These are phyloP conservation scores for Sturnira hondurensis DNA, from an alignment of 2,113 vertebrate species.

Conservation along the genomic window DNA sequence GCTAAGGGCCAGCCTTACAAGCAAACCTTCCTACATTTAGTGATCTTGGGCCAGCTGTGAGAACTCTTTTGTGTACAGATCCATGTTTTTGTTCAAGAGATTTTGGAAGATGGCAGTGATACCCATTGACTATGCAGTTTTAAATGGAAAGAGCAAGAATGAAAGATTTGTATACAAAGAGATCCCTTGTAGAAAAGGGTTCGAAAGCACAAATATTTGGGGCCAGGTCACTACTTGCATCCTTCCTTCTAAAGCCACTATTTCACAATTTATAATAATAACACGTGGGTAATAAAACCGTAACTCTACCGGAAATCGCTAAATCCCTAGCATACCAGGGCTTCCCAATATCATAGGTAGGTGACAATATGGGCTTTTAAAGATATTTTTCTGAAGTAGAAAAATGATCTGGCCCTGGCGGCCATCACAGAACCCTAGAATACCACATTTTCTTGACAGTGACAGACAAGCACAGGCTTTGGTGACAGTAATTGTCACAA, in stretches of 20 bases:
- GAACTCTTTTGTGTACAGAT: background rate
- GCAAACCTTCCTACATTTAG: background rate
- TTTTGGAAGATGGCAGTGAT: background rate
- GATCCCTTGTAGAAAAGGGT: background rate
- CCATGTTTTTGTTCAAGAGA: no score
- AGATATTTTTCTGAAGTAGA: background rate
- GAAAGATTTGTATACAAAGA: fast-evolving
- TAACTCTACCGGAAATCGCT: fast-evolving
- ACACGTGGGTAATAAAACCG: fast-evolving
- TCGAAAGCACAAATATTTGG: fast-evolving
- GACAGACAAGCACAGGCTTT: fast-evolving
- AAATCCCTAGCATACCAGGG: background rate
- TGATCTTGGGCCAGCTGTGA: fast-evolving
- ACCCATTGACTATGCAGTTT: background rate
- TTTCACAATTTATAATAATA: fast-evolving
- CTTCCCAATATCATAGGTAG: background rate
- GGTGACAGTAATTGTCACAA: fast-evolving
- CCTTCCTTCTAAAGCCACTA: fast-evolving
- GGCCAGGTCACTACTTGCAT: fast-evolving
- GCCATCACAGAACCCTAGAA: fast-evolving
- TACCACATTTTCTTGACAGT: fast-evolving
- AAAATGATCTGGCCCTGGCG: fast-evolving
- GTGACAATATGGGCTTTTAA: background rate
- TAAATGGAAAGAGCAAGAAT: background rate
- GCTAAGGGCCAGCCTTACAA: background rate